Evolutionary conservation across 2,113 vertebrate species (phyloP), one percentile per base, ranked within the genome.

Genomic region (Alaudala cheleensis): DNA sequence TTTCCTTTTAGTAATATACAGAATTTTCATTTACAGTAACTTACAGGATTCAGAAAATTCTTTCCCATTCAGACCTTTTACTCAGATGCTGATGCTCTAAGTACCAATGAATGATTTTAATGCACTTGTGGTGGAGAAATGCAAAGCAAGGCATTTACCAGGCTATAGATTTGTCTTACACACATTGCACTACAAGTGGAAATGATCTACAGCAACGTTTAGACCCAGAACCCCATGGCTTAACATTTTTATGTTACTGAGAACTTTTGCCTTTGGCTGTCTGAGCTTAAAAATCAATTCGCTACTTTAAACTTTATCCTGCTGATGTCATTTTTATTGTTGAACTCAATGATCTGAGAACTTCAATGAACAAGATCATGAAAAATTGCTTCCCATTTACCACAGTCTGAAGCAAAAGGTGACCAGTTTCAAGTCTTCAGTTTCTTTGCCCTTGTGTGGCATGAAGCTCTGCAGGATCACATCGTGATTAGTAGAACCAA

Each of bases 241-340:
- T 89, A 96, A 92, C 58, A 44, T 33, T 92, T 96, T 89, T 77
- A 67, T 65, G 54, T 70, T 93, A 88, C 82, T 91, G 67, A 93
- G 77, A 94, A 96, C 73, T 95, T 96, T 92, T 58, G 94, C 95
- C 88, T 95, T 89, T 91, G 92, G 96, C 91, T 92, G 72, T 85
- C 69, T 2, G 4, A 89, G 86, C 83, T 96, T 93, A 95, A 92
- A 97, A 96, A 97, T 95, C 93, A 95, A 96, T 97, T 96, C 4
- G 1, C 71, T 89, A 39, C 83, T 94, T 95, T 74, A 93, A 95
- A 82, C 81, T 95, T 92, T 83, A 92, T 89, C 80, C 64, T 65
- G 64, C 64, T 78, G 82, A 85, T 95, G 90, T 79, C 67, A 91
- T 93, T 95, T 97, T 95, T 95, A 96, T 83, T 73, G 81, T 81